phyloP scores from a whole-genome alignment of 2,888 invertebrate species.

The Micoletzkya japonica region DNA sequence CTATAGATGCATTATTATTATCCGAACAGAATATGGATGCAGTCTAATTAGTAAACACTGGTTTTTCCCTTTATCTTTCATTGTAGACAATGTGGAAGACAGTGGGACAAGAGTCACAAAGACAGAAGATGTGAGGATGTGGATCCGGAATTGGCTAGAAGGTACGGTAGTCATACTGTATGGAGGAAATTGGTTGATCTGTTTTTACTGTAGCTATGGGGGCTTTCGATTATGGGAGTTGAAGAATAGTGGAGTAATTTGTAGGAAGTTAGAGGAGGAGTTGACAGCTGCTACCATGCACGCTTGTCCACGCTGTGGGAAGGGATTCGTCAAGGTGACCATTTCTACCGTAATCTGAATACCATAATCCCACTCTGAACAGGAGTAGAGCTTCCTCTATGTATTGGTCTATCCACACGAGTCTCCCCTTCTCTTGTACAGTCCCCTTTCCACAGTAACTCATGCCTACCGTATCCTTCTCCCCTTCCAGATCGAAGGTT shows the following conservation, averaged over 20 bases:
- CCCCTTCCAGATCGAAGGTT: slow-evolving; percentile 65
- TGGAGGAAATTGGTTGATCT: too few species aligned
- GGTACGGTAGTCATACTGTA: too few species aligned
- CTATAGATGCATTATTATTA: too few species aligned
- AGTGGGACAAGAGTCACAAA: slow-evolving; percentile 7
- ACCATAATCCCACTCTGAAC: too few species aligned
- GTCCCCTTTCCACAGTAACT: neutral
- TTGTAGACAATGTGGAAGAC: slow-evolving; percentile 4
- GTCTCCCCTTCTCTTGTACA: neutral
- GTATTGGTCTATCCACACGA: neutral
- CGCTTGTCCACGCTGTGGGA: slow-evolving; percentile 19
- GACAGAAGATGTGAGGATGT: slow-evolving; percentile 7
- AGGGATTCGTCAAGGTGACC: slow-evolving; percentile 17
- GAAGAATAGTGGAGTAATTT: neutral
- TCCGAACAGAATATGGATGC: too few species aligned
- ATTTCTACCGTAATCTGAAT: too few species aligned
- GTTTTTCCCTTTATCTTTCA: neutral
- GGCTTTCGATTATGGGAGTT: neutral
- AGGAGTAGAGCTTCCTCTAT: neutral
- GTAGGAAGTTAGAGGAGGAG: slow-evolving; percentile 20
- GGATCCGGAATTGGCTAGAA: slow-evolving; percentile 8
- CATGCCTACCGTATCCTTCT: neutral
- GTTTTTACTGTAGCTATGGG: neutral
- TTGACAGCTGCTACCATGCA: slow-evolving; percentile 4
- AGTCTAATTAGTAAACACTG: too few species aligned